Percentiles rank a stretch among this genome's conserved stretches.
Evolutionary conservation across 1,140 invertebrate species (phyloP).

Genomic region (Platorchestia sp.): DNA sequence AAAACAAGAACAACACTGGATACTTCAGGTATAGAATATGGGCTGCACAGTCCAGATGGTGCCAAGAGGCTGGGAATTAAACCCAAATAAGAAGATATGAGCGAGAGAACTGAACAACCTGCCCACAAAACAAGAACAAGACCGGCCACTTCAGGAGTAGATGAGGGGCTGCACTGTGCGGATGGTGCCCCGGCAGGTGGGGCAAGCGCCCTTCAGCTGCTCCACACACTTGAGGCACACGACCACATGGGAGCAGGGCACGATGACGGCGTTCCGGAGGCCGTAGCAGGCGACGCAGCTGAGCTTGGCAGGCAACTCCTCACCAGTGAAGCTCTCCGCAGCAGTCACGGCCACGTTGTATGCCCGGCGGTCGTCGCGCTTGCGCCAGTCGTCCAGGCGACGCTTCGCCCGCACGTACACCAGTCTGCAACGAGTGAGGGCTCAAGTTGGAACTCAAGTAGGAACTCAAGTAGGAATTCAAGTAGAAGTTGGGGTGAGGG

Average conservation of each 20-base stretch:
- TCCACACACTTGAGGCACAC: conserved; percentile 41
- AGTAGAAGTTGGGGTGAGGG: no score
- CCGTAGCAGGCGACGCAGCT: conserved; percentile 38
- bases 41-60: conserved; percentile 19
- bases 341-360: conserved; percentile 3
- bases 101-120: no score
- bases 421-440: not conserved
- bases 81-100: no score
- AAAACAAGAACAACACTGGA: not conserved
- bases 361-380: not conserved
- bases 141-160: not conserved
- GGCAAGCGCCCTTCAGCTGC: conserved; percentile 9
- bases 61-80: no score
- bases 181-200: not conserved
- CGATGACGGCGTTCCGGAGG: conserved; percentile 28
- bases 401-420: not conserved
- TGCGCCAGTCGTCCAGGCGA: not conserved
- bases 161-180: conserved; percentile 27
- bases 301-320: conserved; percentile 24
- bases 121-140: not conserved
- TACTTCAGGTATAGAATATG: not conserved
- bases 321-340: not conserved
- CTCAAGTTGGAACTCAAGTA: no score
- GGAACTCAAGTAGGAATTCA: no score
- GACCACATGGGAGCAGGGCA: conserved; percentile 39